Evolutionary conservation across 1,140 invertebrate species (phyloP).

Genomic region (Drosophila sechellia): DNA sequence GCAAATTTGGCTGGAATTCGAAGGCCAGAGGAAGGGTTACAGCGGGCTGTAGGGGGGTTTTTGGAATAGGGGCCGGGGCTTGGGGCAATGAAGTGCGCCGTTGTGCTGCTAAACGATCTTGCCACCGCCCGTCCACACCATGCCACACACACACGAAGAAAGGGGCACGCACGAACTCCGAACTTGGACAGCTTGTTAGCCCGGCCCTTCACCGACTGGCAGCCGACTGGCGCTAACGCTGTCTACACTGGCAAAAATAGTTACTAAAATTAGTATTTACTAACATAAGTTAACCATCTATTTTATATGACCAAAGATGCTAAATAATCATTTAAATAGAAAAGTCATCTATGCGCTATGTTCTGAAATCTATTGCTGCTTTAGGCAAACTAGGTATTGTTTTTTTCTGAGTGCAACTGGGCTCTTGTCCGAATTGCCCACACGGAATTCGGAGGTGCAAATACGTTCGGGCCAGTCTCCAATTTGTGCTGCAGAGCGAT

Average conservation of each 20-base stretch:
- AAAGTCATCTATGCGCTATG: no score
- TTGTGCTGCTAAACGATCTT: conserved; percentile 79
- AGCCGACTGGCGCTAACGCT: conserved; percentile 73
- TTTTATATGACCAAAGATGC: not conserved
- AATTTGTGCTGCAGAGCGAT: conserved; percentile 79
- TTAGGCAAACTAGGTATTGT: no score
- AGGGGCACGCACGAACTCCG: conserved; percentile 68
- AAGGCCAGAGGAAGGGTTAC: not conserved
- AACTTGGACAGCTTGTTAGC: conserved; percentile 62
- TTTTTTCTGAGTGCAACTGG: conserved; percentile 8
- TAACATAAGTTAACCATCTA: no score
- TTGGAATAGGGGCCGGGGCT: not conserved
- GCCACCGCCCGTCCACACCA: conserved; percentile 81
- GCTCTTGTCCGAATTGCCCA: conserved; percentile 53
- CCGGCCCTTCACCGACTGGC: conserved; percentile 65
- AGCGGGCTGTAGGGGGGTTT: not conserved
- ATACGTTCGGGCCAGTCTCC: conserved; percentile 77
- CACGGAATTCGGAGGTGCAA: conserved; percentile 83
- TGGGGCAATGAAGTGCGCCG: conserved; percentile 76
- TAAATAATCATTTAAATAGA: not conserved
- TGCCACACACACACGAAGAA: conserved; percentile 59
- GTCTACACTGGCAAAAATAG: conserved; percentile 32
- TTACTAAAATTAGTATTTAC: not conserved
- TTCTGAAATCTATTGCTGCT: no score
- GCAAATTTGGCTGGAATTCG: conserved; percentile 79